Evolutionary conservation across 2,113 vertebrate genomes (phyloP).

Genomic region (Bujurquina vittata): DNA sequence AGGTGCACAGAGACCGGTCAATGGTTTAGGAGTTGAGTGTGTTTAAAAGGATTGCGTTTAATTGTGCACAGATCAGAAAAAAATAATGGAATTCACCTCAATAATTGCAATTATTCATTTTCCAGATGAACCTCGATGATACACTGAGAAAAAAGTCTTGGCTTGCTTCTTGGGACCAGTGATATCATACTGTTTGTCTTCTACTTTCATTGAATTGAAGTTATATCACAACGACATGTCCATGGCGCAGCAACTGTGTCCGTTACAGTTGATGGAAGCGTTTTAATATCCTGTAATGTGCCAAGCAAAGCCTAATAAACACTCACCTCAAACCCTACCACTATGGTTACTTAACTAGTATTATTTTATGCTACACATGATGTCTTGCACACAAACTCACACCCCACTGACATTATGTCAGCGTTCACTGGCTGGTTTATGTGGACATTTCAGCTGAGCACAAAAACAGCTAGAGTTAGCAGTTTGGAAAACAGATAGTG

Average conservation of each 20-base stretch:
- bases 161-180: slow-evolving; percentile 38
- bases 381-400: slow-evolving; percentile 3
- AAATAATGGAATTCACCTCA: slow-evolving; percentile 4
- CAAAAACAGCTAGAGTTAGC: slow-evolving; percentile 58
- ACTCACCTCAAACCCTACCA: slow-evolving; percentile 61
- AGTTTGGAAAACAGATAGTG: slow-evolving; percentile 61
- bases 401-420: slow-evolving; percentile 60
- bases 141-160: slow-evolving; percentile 12
- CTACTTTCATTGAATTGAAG: slow-evolving; percentile 35
- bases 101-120: slow-evolving; percentile 13
- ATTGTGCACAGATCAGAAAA: not conserved
- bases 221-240: slow-evolving; percentile 48
- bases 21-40: slow-evolving; percentile 10
- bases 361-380: slow-evolving; percentile 58
- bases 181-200: slow-evolving; percentile 49
- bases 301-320: slow-evolving; percentile 76
- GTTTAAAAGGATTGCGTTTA: not conserved
- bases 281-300: slow-evolving; percentile 68
- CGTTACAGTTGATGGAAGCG: slow-evolving; percentile 67
- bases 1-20: slow-evolving; percentile 25
- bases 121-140: slow-evolving; percentile 12
- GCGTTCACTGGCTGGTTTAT: slow-evolving; percentile 50
- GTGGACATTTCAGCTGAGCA: slow-evolving; percentile 55
- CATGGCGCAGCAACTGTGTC: slow-evolving; percentile 50
- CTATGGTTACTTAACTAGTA: slow-evolving; percentile 66